phyloP scores from a whole-genome alignment of 2,797 vertebrate species.

The Myotis findleyi region DNA sequence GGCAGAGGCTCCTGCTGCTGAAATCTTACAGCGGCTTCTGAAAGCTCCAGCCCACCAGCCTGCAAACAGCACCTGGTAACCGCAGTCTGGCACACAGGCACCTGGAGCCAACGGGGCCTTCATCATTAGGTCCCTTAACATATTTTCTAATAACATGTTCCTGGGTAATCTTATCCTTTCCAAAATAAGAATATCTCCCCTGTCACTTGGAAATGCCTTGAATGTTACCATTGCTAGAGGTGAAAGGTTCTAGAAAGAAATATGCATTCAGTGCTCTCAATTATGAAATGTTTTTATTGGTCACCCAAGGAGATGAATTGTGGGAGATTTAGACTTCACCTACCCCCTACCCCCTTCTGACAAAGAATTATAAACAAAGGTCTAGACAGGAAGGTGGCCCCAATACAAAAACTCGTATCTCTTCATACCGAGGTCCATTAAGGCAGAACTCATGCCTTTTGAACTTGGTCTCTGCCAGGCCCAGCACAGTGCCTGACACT shows the following conservation, averaged over 20 bases:
- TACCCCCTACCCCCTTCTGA: background rate
- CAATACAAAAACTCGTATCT: background rate
- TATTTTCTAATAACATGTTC: background rate
- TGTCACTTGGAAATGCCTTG: background rate
- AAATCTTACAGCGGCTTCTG: background rate
- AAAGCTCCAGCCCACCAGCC: background rate
- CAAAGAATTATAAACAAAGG: background rate
- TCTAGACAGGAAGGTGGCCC: background rate
- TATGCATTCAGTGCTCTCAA: background rate
- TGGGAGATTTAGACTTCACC: background rate
- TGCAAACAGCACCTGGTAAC: background rate
- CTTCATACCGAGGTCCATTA: background rate
- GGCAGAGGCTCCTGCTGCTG: background rate
- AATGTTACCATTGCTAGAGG: background rate
- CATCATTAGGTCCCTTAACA: background rate
- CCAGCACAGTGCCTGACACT: background rate
- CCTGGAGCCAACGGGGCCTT: background rate
- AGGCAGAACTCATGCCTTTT: background rate
- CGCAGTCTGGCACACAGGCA: background rate
- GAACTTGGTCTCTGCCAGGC: background rate
- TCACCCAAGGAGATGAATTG: background rate
- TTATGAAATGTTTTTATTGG: background rate
- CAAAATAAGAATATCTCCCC: background rate
- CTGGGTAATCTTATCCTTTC: background rate
- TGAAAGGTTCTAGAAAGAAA: background rate